These are phyloP conservation scores for Cacoxenus indagator DNA, from an alignment of 2,888 invertebrate genomes.

Conservation along the genomic window DNA sequence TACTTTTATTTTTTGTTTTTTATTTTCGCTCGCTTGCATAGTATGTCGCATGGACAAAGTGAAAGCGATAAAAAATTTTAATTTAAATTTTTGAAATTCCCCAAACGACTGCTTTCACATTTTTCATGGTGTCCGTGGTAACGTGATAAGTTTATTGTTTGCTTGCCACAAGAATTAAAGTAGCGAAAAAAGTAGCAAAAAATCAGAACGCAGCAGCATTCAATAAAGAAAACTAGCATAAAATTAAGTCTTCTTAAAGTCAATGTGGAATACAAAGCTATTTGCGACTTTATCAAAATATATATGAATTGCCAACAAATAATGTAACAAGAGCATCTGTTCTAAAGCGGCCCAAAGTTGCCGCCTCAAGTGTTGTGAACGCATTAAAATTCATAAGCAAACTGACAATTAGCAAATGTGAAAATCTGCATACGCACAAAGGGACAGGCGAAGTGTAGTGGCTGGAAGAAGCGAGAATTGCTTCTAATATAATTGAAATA, in stretches of 20 bases:
- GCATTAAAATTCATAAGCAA: neutral
- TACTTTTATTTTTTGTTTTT: neutral
- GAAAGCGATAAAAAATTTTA: too few relatives aligned
- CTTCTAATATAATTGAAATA: too few relatives aligned
- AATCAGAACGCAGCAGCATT: neutral
- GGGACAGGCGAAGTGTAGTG: neutral
- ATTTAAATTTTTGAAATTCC: slow-evolving; percentile 5
- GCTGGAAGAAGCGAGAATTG: neutral
- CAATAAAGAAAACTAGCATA: neutral
- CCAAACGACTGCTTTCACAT: neutral
- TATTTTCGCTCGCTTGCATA: too few relatives aligned
- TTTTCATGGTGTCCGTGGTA: neutral
- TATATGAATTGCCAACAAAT: neutral
- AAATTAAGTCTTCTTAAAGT: too few relatives aligned
- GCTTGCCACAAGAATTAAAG: neutral
- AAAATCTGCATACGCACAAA: neutral
- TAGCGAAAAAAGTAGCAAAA: neutral
- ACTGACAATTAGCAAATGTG: slow-evolving; percentile 1
- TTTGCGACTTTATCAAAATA: too few relatives aligned
- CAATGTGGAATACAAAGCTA: too few relatives aligned
- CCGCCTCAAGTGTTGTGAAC: neutral
- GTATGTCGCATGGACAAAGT: too few relatives aligned
- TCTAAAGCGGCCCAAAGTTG: neutral
- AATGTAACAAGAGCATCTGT: too few relatives aligned
- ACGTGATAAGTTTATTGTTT: neutral